phyloP scores from a whole-genome alignment of 2,113 vertebrate species.

The Phylloscopus whistleri region DNA sequence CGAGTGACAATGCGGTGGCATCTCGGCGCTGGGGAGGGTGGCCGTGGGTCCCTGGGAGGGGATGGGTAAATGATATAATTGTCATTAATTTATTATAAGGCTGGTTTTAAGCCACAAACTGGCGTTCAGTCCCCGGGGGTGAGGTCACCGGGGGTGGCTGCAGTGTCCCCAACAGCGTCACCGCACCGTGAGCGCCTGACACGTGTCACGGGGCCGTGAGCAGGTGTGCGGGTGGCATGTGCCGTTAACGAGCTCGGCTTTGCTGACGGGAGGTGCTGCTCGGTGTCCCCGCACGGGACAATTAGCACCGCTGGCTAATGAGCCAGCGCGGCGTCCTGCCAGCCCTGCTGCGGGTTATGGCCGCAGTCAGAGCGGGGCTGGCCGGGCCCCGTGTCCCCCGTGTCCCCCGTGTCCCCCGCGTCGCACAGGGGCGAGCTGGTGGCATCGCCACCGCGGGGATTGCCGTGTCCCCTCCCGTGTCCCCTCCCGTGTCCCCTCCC shows the following conservation, averaged over 20 bases:
- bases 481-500: neutral
- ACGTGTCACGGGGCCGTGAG: accelerated
- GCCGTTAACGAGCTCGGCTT: neutral
- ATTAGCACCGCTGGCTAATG: neutral
- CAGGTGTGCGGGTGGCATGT: neutral
- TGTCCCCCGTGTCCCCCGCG: no score
- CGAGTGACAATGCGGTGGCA: neutral
- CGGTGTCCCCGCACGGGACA: neutral
- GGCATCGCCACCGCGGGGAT: neutral
- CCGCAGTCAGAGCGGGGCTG: neutral
- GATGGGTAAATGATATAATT: neutral
- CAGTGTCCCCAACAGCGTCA: accelerated
- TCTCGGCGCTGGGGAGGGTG: accelerated
- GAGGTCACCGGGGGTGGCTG: accelerated
- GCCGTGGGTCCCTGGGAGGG: accelerated
- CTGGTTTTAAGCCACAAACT: accelerated
- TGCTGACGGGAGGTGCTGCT: neutral
- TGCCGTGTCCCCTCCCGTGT: neutral
- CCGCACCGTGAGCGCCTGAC: neutral
- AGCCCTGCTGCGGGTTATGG: neutral
- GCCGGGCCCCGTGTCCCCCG: accelerated
- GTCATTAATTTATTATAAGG: accelerated
- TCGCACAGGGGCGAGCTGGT: neutral
- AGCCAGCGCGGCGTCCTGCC: neutral
- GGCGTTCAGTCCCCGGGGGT: accelerated